Evolutionary conservation across 30 jellyfish, hydroid and myxozoan species (phyloP), one percentile per base, ranked within the genome.

Genomic region (Chrysaora quinquecirrha): DNA sequence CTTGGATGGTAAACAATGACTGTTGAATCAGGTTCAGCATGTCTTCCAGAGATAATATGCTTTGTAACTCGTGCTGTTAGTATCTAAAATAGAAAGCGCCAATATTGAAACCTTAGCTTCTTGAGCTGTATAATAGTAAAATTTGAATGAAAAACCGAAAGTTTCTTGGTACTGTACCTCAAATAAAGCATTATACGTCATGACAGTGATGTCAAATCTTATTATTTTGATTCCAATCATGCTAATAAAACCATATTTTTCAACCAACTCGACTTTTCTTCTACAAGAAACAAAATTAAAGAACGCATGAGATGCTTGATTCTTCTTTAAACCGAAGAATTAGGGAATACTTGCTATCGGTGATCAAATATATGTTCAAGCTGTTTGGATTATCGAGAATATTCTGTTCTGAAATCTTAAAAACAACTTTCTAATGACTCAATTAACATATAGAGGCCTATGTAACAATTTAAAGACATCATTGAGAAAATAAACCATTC

Each of bases 221-320:
- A 85, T 27, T 0, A 91, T 73, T 69, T 91, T 91, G 87, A 75
- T 89, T 1, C 96, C 93, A 54, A 91, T 80, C 89, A 75, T 91
- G n/a, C 90, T 66, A 2, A 91, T 84, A 67, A 91, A 91, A 20
- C 96, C 92, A 54, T 91, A 78, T 58, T 91, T 85, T 29, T 86
- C 98, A 1, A 91, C 98, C 23, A 91, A 88, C 78, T 91, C 98
- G 60, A 91, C 75, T 77, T 91, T 91, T 30, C 98, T 86, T 83
- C 98, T 91, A 50, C 4, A 73, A 52, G 63, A 73, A 9, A 24
- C 60, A n/a, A 3, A 62, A n/a, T n/a, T n/a, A n/a, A n/a, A n/a
- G n/a, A n/a, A n/a, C n/a, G n/a, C n/a, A n/a, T n/a, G n/a, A n/a
- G n/a, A n/a, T n/a, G n/a, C n/a, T n/a, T n/a, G n/a, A n/a, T n/a